A percentile compares a stretch with the other conserved stretches of the same genome.
Evolutionary conservation across 2,888 invertebrate species (phyloP).

Genomic region (Drosophila merina): DNA sequence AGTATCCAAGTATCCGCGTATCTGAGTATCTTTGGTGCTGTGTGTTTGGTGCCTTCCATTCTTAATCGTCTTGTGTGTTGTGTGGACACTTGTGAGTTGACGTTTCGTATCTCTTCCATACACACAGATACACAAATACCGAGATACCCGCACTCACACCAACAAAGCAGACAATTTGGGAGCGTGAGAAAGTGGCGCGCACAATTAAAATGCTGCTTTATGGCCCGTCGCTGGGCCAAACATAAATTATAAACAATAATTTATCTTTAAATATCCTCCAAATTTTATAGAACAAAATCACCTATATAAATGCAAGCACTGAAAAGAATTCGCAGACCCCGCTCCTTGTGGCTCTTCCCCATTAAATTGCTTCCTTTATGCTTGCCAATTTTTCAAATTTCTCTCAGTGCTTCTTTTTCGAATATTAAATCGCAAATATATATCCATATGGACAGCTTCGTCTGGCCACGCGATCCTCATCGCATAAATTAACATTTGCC

Average conservation of each 20-base stretch:
- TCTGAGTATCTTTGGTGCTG: slow-evolving; percentile 3
- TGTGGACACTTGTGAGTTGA: slow-evolving; percentile 71
- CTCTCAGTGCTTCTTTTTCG: slow-evolving; percentile 20
- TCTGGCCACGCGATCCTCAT: slow-evolving; percentile 69
- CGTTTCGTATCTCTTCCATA: slow-evolving; percentile 45
- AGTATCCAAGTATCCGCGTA: background rate
- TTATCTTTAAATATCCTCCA: slow-evolving; percentile 70
- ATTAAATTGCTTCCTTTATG: too few species aligned
- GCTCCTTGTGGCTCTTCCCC: too few species aligned
- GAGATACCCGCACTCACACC: slow-evolving; percentile 20
- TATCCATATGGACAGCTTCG: slow-evolving; percentile 34
- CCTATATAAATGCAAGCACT: slow-evolving; percentile 24
- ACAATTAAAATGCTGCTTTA: slow-evolving; percentile 66
- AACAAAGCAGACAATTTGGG: slow-evolving; percentile 55
- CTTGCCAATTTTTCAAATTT: background rate
- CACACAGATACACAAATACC: slow-evolving; percentile 3
- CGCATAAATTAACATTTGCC: slow-evolving; percentile 72
- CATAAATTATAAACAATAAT: slow-evolving; percentile 77
- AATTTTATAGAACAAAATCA: slow-evolving; percentile 52
- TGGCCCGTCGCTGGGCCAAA: slow-evolving; percentile 59
- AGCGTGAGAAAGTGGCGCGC: slow-evolving; percentile 76
- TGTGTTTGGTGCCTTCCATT: slow-evolving; percentile 72
- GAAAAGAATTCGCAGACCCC: background rate
- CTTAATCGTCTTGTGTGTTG: slow-evolving; percentile 72
- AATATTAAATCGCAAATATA: slow-evolving; percentile 22